phyloP scores from a whole-genome alignment of 2,113 vertebrate species.

The Ranitomeya imitator region DNA sequence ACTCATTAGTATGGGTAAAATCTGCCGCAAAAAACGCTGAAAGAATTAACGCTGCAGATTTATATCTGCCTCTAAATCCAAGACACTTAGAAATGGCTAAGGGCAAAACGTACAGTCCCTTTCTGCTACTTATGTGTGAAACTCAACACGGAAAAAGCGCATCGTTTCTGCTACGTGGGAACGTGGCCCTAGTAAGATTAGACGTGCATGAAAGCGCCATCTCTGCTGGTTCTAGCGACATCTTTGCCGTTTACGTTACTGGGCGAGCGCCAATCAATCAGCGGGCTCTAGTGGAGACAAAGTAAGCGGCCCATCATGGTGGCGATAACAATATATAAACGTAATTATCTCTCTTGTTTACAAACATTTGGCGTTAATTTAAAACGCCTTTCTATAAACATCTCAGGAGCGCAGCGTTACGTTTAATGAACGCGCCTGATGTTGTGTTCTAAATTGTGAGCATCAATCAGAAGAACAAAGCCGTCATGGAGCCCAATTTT shows the following conservation, averaged over 20 bases:
- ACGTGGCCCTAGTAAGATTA: too few species aligned
- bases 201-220: background rate
- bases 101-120: too few species aligned
- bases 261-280: background rate
- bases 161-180: too few species aligned
- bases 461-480: conserved; percentile 3
- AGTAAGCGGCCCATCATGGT: background rate
- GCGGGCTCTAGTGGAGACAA: background rate
- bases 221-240: background rate
- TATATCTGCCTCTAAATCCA: too few species aligned
- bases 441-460: background rate
- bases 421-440: background rate
- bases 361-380: conserved; percentile 2
- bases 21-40: too few species aligned
- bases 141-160: too few species aligned
- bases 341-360: background rate
- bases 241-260: background rate
- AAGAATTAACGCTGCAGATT: too few species aligned
- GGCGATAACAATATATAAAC: background rate
- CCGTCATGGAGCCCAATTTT: background rate
- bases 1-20: too few species aligned
- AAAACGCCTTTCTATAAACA: background rate
- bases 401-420: background rate
- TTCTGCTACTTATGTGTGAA: too few species aligned
- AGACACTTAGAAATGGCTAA: too few species aligned